phyloP scores from a whole-genome alignment of 2,113 vertebrate species.

The Cavia aperea region DNA sequence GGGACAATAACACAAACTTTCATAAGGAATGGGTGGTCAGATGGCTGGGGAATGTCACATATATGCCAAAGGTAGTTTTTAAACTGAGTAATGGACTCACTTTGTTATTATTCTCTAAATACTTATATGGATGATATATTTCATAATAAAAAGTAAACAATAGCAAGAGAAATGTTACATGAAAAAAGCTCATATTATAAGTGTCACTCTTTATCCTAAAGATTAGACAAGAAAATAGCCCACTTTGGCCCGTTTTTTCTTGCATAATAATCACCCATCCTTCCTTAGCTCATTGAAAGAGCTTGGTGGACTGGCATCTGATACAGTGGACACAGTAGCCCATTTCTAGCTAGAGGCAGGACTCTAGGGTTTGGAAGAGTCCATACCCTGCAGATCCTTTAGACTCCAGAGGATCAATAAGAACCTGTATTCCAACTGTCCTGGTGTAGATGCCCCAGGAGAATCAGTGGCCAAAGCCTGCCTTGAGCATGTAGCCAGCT shows the following conservation, averaged over 20 bases:
- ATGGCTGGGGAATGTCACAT: not conserved
- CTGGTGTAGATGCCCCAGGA: not conserved
- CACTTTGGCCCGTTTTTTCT: not conserved
- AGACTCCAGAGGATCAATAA: not conserved
- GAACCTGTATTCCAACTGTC: not conserved
- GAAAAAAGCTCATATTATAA: not conserved
- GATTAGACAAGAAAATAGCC: not conserved
- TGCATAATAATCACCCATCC: not conserved
- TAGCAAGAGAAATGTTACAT: not conserved
- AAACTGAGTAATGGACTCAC: not conserved
- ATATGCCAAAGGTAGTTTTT: not conserved
- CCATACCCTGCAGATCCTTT: not conserved
- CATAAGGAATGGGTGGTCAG: not conserved
- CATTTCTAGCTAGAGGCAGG: not conserved
- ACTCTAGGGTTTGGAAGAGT: not conserved
- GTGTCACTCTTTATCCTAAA: not conserved
- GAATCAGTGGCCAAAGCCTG: not conserved
- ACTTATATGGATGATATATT: not conserved
- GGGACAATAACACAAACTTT: not conserved
- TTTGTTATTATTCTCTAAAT: not conserved
- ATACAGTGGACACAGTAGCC: not conserved
- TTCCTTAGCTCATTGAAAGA: not conserved
- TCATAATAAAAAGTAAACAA: not conserved
- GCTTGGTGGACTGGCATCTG: not conserved
- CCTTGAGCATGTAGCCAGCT: not conserved